Evolutionary conservation across 2,113 vertebrate genomes (phyloP).

Genomic region (Craseonycteris thonglongyai): DNA sequence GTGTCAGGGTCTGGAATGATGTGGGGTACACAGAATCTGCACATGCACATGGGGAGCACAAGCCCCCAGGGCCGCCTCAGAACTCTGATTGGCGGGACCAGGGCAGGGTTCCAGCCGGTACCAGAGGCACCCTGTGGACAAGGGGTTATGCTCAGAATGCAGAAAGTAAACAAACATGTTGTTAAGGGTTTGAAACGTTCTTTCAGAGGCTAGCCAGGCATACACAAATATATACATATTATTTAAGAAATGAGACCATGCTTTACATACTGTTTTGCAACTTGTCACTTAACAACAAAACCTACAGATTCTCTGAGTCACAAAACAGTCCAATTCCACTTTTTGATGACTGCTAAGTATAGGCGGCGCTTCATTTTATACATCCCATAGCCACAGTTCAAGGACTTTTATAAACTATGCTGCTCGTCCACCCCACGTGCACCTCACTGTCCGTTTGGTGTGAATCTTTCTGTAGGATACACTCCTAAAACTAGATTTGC

Average conservation of each 20-base stretch:
- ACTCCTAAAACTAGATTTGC: neutral
- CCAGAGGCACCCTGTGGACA: neutral
- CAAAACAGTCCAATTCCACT: neutral
- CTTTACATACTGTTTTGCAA: neutral
- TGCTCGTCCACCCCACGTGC: neutral
- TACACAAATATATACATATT: neutral
- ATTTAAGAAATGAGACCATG: neutral
- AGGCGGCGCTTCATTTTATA: neutral
- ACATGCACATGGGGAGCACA: accelerated
- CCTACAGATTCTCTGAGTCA: neutral
- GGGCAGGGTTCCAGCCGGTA: neutral
- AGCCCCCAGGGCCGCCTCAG: neutral
- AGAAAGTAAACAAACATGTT: neutral
- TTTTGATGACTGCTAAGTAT: neutral
- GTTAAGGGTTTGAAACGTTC: neutral
- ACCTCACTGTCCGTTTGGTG: too few relatives aligned
- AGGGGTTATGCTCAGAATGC: neutral
- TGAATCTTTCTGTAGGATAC: neutral
- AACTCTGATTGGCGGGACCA: neutral
- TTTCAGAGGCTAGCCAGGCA: neutral
- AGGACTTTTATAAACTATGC: neutral
- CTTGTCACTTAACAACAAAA: neutral
- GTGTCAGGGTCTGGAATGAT: neutral
- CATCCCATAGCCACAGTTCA: neutral
- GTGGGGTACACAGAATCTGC: neutral